Percentiles rank a stretch among this genome's conserved stretches.
These are phyloP conservation scores for Albula goreensis DNA, from an alignment of 2,113 vertebrate genomes.

Conservation along the genomic window DNA sequence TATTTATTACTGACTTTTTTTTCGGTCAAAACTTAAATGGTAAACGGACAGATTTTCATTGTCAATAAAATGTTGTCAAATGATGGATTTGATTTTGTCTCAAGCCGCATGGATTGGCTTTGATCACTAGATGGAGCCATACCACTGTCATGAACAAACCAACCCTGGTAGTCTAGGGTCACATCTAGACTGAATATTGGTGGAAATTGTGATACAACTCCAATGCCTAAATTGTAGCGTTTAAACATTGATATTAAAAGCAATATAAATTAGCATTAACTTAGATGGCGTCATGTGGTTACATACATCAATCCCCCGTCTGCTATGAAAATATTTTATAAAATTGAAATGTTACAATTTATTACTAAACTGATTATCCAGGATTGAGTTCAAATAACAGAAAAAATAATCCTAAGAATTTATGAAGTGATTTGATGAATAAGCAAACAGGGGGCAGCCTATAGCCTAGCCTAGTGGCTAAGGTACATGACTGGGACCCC, in stretches of 20 bases:
- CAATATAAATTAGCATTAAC: neutral
- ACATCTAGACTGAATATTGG: neutral
- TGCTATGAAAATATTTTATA: neutral
- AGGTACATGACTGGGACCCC: too few relatives aligned
- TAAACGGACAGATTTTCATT: constrained; percentile 84
- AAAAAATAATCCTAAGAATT: too few relatives aligned
- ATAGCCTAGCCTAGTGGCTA: too few relatives aligned
- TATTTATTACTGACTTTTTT: constrained; percentile 88
- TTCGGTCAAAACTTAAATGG: constrained; percentile 83
- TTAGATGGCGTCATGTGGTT: neutral
- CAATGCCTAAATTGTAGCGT: neutral
- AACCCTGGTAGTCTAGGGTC: neutral
- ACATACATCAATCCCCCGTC: neutral
- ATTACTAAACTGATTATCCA: too few relatives aligned
- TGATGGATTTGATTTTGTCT: constrained; percentile 10
- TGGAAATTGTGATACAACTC: neutral
- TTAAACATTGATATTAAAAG: neutral
- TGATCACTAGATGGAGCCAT: neutral
- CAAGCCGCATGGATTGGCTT: neutral
- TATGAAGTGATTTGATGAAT: too few relatives aligned
- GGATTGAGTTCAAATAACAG: too few relatives aligned
- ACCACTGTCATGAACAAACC: neutral
- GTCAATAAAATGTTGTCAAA: constrained; percentile 85
- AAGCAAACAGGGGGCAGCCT: too few relatives aligned
- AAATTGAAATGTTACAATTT: too few relatives aligned